A percentile compares a stretch with the other conserved stretches of the same genome.
phyloP scores from a whole-genome alignment of 2,113 vertebrate species.

The Bungarus multicinctus region DNA sequence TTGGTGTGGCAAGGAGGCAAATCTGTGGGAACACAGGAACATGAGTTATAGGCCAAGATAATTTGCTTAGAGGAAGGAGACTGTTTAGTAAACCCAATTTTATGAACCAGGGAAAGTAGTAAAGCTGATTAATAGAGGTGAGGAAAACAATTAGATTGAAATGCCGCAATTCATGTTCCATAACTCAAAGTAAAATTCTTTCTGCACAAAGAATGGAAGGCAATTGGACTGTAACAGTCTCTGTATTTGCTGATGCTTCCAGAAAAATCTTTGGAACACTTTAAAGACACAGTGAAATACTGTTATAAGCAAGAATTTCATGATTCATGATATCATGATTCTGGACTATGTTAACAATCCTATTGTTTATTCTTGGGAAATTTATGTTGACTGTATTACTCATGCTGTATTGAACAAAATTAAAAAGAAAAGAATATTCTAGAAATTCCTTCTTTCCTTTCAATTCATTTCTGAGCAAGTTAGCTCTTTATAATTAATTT shows the following conservation, averaged over 20 bases:
- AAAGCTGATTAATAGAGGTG: conserved; percentile 60
- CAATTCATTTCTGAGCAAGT: neutral
- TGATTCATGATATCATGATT: neutral
- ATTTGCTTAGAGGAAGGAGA: conserved; percentile 44
- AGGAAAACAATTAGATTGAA: conserved; percentile 58
- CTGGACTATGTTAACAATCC: neutral
- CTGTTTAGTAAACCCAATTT: conserved; percentile 62
- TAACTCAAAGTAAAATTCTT: conserved; percentile 28
- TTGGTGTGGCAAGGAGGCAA: neutral
- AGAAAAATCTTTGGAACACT: neutral
- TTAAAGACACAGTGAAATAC: neutral
- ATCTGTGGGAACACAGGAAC: conserved; percentile 30
- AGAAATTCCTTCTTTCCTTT: neutral
- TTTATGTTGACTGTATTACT: neutral
- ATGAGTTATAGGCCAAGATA: conserved; percentile 41
- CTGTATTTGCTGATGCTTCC: neutral
- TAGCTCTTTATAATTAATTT: neutral
- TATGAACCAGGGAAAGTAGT: conserved; percentile 53
- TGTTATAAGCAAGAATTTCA: neutral
- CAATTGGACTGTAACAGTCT: conserved; percentile 23
- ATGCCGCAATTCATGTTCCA: conserved; percentile 39
- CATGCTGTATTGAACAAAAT: neutral
- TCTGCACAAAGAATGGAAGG: conserved; percentile 16
- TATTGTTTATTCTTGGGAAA: neutral
- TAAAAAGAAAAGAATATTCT: neutral